Evolutionary conservation across 2,797 vertebrate genomes (phyloP), one percentile per base, ranked within the genome.

Genomic region (Tiaroga cobitis): DNA sequence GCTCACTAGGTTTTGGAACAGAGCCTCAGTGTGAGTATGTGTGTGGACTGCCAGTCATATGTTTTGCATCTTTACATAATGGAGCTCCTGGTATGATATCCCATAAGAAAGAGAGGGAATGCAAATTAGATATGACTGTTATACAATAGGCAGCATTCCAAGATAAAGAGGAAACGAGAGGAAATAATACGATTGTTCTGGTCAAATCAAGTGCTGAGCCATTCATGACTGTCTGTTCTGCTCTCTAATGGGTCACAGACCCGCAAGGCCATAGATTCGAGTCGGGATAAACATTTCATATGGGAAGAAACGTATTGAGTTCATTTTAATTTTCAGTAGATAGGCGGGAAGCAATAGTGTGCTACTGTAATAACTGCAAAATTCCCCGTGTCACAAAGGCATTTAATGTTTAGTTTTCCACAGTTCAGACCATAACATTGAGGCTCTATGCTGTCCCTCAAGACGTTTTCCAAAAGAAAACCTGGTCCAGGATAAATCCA

Each of bases 31-130:
- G 34, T 72, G 41, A 19, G 43, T 32, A 4, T 41, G 54, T 41
- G 54, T 1, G 32, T 76, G 0, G 13, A 43, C 80, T 87, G 81
- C 86, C 79, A 79, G 87, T 90, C 87, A 88, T 88, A 85, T 87
- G 87, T 83, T 92, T 90, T 89, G 90, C 90, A 91, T 93, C 86
- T 94, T 92, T 92, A 93, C 91, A 81, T 92, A 93, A 94, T 86
- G 85, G 87, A 87, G 81, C 78, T 84, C 79, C 77, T 59, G 81
- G 80, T 89, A 85, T 82, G 87, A 88, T 84, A 84, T 67, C 63
- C 86, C 59, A 72, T 83, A 83, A 87, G 84, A 91, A 84, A 90
- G 49, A 90, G 86, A 88, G 85, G 56, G 51, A 89, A 91, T 91
- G 85, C 82, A 82, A 87, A 92, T 90, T 80, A 91, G 86, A 87